phyloP scores from a whole-genome alignment of 2,797 vertebrate genomes.

The Erpetoichthys calabaricus region DNA sequence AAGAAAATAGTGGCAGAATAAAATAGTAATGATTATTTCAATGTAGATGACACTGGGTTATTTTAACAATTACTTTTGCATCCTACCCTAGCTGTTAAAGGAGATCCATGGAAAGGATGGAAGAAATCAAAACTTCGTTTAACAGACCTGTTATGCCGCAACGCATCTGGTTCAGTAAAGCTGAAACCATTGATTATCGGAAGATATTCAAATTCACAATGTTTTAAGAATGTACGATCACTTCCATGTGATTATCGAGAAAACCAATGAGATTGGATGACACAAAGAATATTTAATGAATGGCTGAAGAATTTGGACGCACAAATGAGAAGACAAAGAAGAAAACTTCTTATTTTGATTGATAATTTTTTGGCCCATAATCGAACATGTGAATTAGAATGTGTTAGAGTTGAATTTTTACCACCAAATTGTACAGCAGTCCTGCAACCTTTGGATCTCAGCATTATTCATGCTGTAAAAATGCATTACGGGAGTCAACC shows the following conservation, averaged over 20 bases:
- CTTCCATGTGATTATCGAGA: conserved; percentile 14
- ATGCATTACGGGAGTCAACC: too few relatives aligned
- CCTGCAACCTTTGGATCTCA: conserved; percentile 10
- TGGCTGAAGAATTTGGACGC: conserved; percentile 11
- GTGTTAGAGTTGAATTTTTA: too few relatives aligned
- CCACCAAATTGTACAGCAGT: conserved; percentile 5
- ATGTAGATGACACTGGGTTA: conserved; percentile 13
- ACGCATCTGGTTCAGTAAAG: conserved; percentile 17
- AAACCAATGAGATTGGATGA: conserved; percentile 13
- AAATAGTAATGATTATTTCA: conserved; percentile 18
- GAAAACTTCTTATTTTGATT: conserved; percentile 7
- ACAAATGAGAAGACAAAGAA: conserved; percentile 9
- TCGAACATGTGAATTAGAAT: conserved; percentile 11
- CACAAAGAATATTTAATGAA: conserved; percentile 12
- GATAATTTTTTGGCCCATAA: conserved; percentile 10
- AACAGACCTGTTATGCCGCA: conserved; percentile 18
- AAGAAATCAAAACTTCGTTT: conserved; percentile 12
- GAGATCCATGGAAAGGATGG: conserved; percentile 11
- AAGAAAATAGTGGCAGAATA: too few relatives aligned
- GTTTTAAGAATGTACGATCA: conserved; percentile 13
- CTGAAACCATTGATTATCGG: conserved; percentile 17
- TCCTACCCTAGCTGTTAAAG: conserved; percentile 15
- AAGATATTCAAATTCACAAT: conserved; percentile 13
- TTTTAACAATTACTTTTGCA: conserved; percentile 18
- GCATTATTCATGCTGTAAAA: too few relatives aligned